phyloP scores from a whole-genome alignment of 2,797 vertebrate genomes.

The Nasua narica region DNA sequence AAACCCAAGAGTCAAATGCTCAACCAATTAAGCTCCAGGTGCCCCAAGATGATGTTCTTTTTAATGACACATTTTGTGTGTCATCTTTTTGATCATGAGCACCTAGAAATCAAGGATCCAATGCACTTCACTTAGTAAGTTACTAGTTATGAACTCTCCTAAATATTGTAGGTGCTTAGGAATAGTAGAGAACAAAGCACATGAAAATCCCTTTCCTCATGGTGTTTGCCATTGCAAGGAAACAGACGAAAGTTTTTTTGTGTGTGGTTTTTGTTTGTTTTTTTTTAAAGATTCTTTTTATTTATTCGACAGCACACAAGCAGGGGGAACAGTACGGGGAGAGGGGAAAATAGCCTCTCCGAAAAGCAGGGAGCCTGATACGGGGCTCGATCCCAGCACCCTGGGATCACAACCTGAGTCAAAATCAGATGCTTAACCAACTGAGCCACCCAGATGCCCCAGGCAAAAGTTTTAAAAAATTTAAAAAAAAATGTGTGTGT shows the following conservation, averaged over 20 bases:
- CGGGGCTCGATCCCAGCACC: too few relatives aligned
- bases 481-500: background rate
- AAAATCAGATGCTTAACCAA: too few relatives aligned
- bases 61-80: background rate
- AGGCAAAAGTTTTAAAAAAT: background rate
- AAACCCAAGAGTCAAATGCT: background rate
- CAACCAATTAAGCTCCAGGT: background rate
- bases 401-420: too few relatives aligned
- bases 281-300: too few relatives aligned
- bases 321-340: too few relatives aligned
- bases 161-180: background rate
- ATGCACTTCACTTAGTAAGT: background rate
- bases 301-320: too few relatives aligned
- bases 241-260: background rate
- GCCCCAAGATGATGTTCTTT: background rate
- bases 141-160: background rate
- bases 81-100: background rate
- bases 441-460: too few relatives aligned
- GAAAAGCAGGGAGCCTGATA: too few relatives aligned
- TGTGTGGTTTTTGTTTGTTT: too few relatives aligned
- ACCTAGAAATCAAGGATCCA: background rate
- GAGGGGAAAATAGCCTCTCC: too few relatives aligned
- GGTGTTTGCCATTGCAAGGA: background rate
- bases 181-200: background rate
- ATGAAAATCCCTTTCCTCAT: background rate